Evolutionary conservation across 2,888 invertebrate genomes (phyloP).

Genomic region (Cyrtodaria siliqua): DNA sequence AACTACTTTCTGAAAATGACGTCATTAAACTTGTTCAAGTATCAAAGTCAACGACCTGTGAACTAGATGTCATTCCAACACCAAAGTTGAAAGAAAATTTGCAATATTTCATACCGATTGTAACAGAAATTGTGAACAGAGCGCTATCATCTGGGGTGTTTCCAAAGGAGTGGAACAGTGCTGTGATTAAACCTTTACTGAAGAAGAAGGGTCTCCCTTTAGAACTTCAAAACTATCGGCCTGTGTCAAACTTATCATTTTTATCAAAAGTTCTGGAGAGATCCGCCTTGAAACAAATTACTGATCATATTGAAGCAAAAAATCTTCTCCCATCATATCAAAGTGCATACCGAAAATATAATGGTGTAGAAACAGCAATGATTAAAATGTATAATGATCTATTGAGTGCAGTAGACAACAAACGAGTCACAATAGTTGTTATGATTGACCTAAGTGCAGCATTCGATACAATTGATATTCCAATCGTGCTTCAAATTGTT

Average conservation of each 20-base stretch:
- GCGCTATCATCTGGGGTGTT: constrained; percentile 31
- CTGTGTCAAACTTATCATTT: constrained; percentile 14
- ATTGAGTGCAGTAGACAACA: constrained; percentile 18
- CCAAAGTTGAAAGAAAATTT: constrained; percentile 32
- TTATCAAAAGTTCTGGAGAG: constrained; percentile 15
- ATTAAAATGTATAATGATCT: constrained; percentile 44
- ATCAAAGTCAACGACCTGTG: constrained; percentile 33
- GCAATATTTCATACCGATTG: constrained; percentile 14
- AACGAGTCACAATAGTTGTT: constrained; percentile 28
- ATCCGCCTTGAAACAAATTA: constrained; percentile 41
- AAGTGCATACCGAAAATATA: constrained; percentile 41
- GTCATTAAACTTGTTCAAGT: constrained; percentile 1
- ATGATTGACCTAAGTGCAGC: constrained; percentile 37
- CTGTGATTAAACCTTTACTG: constrained; percentile 29
- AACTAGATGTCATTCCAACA: constrained; percentile 31
- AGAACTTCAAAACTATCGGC: constrained; percentile 30
- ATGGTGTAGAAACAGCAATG: constrained; percentile 44
- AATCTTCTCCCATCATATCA: constrained; percentile 34
- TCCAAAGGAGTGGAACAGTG: constrained; percentile 35
- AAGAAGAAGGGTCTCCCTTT: constrained; percentile 32
- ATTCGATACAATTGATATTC: constrained; percentile 42
- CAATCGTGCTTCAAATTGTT: constrained; percentile 17
- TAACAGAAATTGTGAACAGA: constrained; percentile 32
- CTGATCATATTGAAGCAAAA: constrained; percentile 26
- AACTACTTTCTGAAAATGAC: constrained; percentile 4